Base-by-base conservation (phyloP, 2,113 vertebrate genomes). In the Hydrochoerus hydrochaeris region DNA sequence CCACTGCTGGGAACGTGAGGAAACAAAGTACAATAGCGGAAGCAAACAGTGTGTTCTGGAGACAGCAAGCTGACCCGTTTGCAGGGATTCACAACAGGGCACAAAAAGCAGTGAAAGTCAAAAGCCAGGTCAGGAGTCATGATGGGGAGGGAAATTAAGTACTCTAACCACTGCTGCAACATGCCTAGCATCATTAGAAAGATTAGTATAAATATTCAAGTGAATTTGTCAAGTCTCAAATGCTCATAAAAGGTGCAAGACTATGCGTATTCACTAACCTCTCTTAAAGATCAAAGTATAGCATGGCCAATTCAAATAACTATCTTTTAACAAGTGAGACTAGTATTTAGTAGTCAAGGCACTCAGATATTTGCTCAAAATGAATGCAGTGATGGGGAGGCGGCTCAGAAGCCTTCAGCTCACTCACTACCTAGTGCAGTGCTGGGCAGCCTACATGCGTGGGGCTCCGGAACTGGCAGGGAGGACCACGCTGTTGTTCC, bases 181-280 rank as follows among this genome's bases (percentile, higher is more conserved):
- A 60, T 60, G 85, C 85, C 90, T 95, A 88, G 85, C 75, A 92
- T 57, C 90, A 90, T 44, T 78, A 73, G 88, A 52, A 75, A 96
- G 69, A 90, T 63, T n/a, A 92, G 71, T 54, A 96, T 35, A 78
- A 88, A 71, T 91, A 88, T 82, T 87, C 77, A 82, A 82, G 94
- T 87, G 63, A 95, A 90, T 82, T 54, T 91, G n/a, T 91, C 93
- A 85, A 95, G 94, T 94, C 88, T 83, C 78, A 96, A 95, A 85
- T 91, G 71, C 69, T 95, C 90, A 71, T 22, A 94, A 81, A 92
- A 94, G 6, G 41, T 93, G 14, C 26, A 96, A 88, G 96, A 77
- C 84, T 96, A 41, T 63, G 89, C 94, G 82, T 77, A 92, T 60
- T 96, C 85, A 85, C 46, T 85, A 81, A 81, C 93, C 85, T 95